These are phyloP conservation scores for Frankliniella intonsa DNA, from an alignment of 2,888 invertebrate species.

Conservation along the genomic window DNA sequence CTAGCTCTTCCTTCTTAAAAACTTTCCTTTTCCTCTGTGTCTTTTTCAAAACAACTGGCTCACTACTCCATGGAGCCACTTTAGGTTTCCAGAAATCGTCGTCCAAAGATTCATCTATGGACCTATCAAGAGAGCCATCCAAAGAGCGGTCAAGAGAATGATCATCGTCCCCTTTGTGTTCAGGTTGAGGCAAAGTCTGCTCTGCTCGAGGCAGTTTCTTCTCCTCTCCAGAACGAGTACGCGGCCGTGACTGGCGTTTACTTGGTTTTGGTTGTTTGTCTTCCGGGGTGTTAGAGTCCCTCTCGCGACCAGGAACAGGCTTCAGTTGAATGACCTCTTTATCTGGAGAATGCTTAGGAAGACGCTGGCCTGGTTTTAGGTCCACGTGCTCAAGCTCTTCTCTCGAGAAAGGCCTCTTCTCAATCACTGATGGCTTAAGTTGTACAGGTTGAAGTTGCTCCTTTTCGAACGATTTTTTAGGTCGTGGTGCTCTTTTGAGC, in stretches of 20 bases:
- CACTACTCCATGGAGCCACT: background rate
- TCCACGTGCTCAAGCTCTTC: slow-evolving; percentile 50
- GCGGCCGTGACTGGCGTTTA: background rate
- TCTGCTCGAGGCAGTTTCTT: background rate
- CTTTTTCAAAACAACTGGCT: slow-evolving; percentile 23
- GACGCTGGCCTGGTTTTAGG: slow-evolving; percentile 46
- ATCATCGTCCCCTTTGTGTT: background rate
- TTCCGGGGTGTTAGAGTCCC: background rate
- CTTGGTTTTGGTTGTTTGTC: background rate
- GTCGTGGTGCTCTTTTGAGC: slow-evolving; percentile 40
- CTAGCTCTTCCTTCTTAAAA: slow-evolving; percentile 30
- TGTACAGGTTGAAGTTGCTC: background rate
- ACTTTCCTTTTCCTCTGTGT: slow-evolving; percentile 32
- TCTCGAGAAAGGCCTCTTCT: slow-evolving; percentile 45
- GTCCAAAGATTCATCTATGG: background rate
- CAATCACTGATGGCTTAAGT: slow-evolving; percentile 48
- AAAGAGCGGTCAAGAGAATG: background rate
- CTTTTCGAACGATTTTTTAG: background rate
- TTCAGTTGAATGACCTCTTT: slow-evolving; percentile 35
- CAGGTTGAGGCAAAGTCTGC: background rate
- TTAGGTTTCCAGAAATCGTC: background rate
- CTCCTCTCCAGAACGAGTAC: background rate
- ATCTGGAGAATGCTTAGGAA: slow-evolving; percentile 31
- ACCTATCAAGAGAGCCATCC: background rate
- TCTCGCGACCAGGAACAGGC: slow-evolving; percentile 31